These are phyloP conservation scores for Phortica variegata DNA, from an alignment of 1,140 invertebrate species.

Conservation along the genomic window DNA sequence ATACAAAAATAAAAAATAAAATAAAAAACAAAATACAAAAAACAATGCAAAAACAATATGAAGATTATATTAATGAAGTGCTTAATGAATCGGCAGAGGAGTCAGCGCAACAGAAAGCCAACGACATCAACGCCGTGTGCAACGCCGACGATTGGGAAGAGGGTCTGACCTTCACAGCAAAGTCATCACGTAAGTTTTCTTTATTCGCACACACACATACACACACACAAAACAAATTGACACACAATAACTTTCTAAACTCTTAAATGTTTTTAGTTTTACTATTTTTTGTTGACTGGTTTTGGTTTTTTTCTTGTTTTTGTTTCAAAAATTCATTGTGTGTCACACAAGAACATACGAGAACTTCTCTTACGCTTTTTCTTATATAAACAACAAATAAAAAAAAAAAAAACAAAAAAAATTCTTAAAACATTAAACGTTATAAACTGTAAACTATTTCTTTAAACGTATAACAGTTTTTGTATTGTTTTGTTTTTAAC, in stretches of 20 bases:
- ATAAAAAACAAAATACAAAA: no score
- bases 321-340: background rate
- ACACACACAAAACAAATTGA: no score
- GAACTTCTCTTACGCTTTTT: constrained; percentile 1
- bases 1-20: no score
- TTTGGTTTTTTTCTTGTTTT: background rate
- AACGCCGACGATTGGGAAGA: constrained; percentile 74
- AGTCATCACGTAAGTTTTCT: constrained; percentile 74
- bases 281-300: constrained; percentile 6
- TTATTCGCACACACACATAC: constrained; percentile 7
- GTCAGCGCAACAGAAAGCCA: constrained; percentile 37
- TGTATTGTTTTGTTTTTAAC: no score
- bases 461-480: no score
- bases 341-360: background rate
- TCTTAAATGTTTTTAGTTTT: constrained; percentile 9
- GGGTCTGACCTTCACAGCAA: constrained; percentile 82
- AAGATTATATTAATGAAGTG: constrained; percentile 80
- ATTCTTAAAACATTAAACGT: no score
- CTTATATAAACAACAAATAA: constrained; percentile 22
- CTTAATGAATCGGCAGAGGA: constrained; percentile 72
- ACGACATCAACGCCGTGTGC: constrained; percentile 47
- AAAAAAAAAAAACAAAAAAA: constrained; percentile 4
- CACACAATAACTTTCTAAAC: constrained; percentile 1
- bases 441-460: no score
- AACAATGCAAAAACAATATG: constrained; percentile 3